A percentile compares a stretch with the other conserved stretches of the same genome.
phyloP scores from a whole-genome alignment of 2,888 invertebrate species.

The Acleris literana region DNA sequence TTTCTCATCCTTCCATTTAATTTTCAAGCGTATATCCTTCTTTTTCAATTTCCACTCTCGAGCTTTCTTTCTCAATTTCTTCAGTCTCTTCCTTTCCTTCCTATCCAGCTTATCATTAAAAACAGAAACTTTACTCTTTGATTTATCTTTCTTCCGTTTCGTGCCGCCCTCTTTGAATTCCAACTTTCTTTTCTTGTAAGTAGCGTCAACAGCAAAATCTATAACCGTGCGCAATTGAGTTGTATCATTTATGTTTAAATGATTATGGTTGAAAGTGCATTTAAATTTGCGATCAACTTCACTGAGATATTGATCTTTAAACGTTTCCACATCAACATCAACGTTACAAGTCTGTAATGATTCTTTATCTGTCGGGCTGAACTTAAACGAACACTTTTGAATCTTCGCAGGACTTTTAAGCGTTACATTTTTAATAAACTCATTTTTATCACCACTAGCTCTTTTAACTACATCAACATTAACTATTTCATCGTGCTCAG shows the following conservation, averaged over 20 bases:
- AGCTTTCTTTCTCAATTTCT: conserved; percentile 36
- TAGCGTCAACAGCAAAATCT: conserved; percentile 45
- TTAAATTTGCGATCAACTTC: conserved; percentile 54
- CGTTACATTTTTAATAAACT: conserved; percentile 36
- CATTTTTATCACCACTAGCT: conserved; percentile 33
- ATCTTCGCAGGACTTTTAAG: conserved; percentile 41
- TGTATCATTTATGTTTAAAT: conserved; percentile 17
- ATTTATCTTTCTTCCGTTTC: conserved; percentile 2
- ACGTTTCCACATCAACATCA: conserved; percentile 63
- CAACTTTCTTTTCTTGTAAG: conserved; percentile 28
- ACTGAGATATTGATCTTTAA: conserved; percentile 63
- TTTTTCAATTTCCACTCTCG: conserved; percentile 11
- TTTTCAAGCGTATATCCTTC: conserved; percentile 46
- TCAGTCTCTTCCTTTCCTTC: conserved; percentile 25
- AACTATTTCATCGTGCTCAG: conserved; percentile 54
- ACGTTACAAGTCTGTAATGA: conserved; percentile 45
- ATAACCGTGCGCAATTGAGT: conserved; percentile 40
- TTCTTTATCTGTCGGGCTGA: conserved; percentile 56
- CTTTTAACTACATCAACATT: conserved; percentile 58
- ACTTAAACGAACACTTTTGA: conserved; percentile 54
- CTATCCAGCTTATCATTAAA: neutral
- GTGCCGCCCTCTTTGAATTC: neutral
- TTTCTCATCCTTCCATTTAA: conserved; percentile 55
- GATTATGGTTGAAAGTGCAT: conserved; percentile 44
- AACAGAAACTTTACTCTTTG: conserved; percentile 1